phyloP scores from a whole-genome alignment of 2,797 vertebrate species.

The Tadarida brasiliensis region DNA sequence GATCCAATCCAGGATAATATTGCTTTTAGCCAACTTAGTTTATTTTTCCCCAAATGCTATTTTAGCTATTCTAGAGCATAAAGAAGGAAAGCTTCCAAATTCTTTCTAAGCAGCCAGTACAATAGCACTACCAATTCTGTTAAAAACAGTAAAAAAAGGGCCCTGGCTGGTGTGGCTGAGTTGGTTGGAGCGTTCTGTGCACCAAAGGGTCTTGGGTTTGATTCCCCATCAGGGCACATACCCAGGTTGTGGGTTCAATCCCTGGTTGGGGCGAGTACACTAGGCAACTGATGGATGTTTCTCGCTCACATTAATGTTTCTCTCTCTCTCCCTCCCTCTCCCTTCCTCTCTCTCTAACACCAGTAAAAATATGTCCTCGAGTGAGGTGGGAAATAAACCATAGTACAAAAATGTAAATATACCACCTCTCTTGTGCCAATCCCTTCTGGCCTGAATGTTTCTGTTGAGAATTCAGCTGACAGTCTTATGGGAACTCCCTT shows the following conservation, averaged over 20 bases:
- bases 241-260: too few species aligned
- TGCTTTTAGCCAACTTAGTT: background rate
- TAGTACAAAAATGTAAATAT: background rate
- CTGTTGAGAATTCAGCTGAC: too few species aligned
- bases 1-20: background rate
- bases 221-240: too few species aligned
- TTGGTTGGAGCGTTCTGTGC: background rate
- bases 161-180: background rate
- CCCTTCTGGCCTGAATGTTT: background rate
- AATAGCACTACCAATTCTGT: background rate
- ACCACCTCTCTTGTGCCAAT: background rate
- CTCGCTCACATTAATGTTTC: too few species aligned
- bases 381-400: too few species aligned
- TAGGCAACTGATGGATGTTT: too few species aligned
- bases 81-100: slow-evolving; percentile 8
- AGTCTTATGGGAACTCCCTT: too few species aligned
- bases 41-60: background rate
- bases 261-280: too few species aligned
- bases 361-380: too few species aligned
- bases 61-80: background rate
- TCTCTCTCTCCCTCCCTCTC: too few species aligned
- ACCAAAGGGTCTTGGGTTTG: too few species aligned
- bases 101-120: slow-evolving; percentile 7
- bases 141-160: background rate
- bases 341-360: too few species aligned